Conservation (phyloP, 2,113 vertebrate genomes). For the Emydocephalus ijimae region DNA sequence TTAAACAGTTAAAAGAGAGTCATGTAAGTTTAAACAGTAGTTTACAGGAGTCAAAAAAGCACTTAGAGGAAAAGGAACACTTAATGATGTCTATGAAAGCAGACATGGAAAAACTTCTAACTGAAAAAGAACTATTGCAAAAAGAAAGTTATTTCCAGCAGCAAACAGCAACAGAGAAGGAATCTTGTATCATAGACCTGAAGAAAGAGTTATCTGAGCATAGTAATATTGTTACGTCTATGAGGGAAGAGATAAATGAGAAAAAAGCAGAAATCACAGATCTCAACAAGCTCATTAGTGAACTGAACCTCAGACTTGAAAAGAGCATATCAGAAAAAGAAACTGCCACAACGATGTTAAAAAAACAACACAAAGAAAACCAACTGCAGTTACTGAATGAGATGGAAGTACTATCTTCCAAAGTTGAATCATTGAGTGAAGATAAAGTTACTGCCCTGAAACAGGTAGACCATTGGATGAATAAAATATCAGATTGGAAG, state of each 20-base stretch:
- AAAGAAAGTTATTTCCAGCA: conserved; percentile 73
- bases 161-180: conserved; percentile 79
- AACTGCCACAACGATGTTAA: conserved; percentile 76
- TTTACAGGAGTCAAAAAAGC: conserved; percentile 73
- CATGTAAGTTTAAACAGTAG: conserved; percentile 71
- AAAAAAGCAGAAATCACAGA: conserved; percentile 72
- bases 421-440: conserved; percentile 69
- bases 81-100: conserved; percentile 76
- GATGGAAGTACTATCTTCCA: conserved; percentile 70
- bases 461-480: conserved; percentile 71
- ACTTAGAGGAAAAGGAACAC: conserved; percentile 80
- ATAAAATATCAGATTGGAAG: conserved; percentile 82
- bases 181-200: conserved; percentile 79
- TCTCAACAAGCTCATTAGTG: conserved; percentile 72
- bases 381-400: conserved; percentile 63
- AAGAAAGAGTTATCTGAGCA: conserved; percentile 78
- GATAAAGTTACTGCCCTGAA: conserved; percentile 79
- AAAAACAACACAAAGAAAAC: conserved; percentile 73
- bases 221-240: conserved; percentile 68
- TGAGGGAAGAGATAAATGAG: conserved; percentile 77
- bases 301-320: conserved; percentile 78
- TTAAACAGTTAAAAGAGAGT: conserved; percentile 72
- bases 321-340: conserved; percentile 79
- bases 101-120: conserved; percentile 64
- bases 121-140: conserved; percentile 77